Base-by-base conservation (phyloP, 2,797 vertebrate genomes). In the Mergus octosetaceus region DNA sequence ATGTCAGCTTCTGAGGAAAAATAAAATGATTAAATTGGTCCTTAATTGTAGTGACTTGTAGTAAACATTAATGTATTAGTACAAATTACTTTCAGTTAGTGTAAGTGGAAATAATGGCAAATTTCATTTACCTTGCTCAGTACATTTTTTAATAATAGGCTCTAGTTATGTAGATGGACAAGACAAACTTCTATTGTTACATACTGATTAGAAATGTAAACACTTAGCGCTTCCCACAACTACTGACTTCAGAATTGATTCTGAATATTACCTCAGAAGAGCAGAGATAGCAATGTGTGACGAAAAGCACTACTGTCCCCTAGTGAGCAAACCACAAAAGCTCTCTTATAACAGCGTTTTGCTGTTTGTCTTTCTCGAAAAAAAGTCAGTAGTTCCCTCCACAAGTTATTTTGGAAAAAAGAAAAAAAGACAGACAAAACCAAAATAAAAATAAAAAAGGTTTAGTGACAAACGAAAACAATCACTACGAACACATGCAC, bases 261-360 rank as follows among this genome's bases (percentile, higher is more conserved):
- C 34, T 45, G 10, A 96, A 76, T 79, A 86, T 71, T 79, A 90
- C 62, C 82, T 79, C 83, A 90, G 92, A 96, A 89, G 93, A 92
- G 16, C 88, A 18, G 65, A 88, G 86, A 64, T 60, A 66, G 81
- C 81, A 75, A 77, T 45, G 24, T 1, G 4, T 82, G 73, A 87
- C 57, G 96, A 97, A 98, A 97, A 90, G 45, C 95, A 93, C 94
- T 97, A 96, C 94, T 98, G 98, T 98, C 98, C 97, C 89, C 98
- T 98, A 96, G 96, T 64, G 98, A 96, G 49, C 7, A 34, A 87
- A 68, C 41, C 34, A 71, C 19, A 75, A 91, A 75, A 43, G 38
- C 64, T 54, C 62, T 76, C 32, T 19, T 38, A 18, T 21, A 91
- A 65, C 30, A 80, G 8, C 32, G 11, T 68, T 77, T 78, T 17